These are phyloP conservation scores for Bolborhynchus lineola DNA, from an alignment of 2,113 vertebrate genomes.

Conservation along the genomic window DNA sequence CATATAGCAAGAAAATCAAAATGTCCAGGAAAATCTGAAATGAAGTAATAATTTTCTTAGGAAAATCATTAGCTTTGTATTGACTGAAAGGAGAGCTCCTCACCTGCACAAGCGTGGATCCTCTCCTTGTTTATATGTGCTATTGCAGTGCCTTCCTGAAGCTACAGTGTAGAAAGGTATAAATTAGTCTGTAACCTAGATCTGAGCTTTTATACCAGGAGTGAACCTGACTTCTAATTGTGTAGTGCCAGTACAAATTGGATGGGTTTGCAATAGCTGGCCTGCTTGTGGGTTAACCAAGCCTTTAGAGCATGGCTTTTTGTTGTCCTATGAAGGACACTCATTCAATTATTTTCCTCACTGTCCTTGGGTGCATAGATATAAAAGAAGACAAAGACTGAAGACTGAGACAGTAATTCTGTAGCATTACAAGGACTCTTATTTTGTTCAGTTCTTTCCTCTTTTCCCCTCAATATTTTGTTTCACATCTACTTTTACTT, in stretches of 20 bases:
- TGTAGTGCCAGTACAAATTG: not conserved
- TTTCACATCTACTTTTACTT: not conserved
- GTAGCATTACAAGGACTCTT: not conserved
- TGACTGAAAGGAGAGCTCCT: not conserved
- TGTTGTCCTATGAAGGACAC: not conserved
- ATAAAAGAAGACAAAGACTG: conserved; percentile 15
- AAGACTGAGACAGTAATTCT: not conserved
- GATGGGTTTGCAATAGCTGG: not conserved
- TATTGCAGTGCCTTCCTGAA: not conserved
- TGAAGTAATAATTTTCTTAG: not conserved
- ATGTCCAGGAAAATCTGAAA: not conserved
- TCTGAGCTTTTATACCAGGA: not conserved
- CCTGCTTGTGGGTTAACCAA: not conserved
- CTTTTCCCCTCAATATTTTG: not conserved
- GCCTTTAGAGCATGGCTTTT: not conserved
- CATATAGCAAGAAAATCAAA: not conserved
- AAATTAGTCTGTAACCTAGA: not conserved
- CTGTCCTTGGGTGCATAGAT: not conserved
- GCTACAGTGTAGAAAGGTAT: not conserved
- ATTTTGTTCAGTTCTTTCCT: not conserved
- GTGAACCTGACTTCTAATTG: not conserved
- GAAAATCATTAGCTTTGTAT: not conserved
- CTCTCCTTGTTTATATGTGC: not conserved
- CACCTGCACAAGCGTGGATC: not conserved
- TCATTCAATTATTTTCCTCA: not conserved